phyloP scores from a whole-genome alignment of 37 sponge, comb jelly and placozoan genomes.

The Agelas oroides region DNA sequence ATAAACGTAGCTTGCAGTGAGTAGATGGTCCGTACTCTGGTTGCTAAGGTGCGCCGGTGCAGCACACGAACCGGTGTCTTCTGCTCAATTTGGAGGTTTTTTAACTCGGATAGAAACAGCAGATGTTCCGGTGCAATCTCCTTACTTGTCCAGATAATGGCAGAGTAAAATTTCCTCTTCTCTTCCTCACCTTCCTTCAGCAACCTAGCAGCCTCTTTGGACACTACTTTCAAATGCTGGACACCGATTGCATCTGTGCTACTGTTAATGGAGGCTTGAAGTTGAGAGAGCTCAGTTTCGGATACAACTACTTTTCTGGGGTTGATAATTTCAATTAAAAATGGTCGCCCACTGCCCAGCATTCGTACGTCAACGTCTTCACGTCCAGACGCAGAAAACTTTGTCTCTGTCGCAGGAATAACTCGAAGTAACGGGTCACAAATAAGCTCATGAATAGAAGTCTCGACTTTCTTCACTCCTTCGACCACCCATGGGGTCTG shows the following conservation, averaged over 20 bases:
- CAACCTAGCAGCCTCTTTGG: conserved; percentile 35
- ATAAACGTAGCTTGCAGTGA: conserved; percentile 47
- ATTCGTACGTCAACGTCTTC: conserved; percentile 99
- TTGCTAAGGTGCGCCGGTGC: conserved; percentile 83
- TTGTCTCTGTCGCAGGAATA: conserved; percentile 13
- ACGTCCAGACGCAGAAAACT: conserved; percentile 91
- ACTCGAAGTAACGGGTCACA: conserved; percentile 19
- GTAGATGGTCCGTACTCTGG: conserved; percentile 62
- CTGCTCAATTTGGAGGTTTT: conserved; percentile 76
- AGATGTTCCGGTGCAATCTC: conserved; percentile 42
- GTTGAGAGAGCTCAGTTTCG: conserved; percentile 1
- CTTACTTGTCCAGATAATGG: conserved; percentile 57
- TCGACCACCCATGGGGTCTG: conserved; percentile 98
- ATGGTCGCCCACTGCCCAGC: conserved; percentile 94
- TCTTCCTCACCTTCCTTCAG: conserved; percentile 94
- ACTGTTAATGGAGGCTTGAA: conserved; percentile 70
- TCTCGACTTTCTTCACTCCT: conserved; percentile 78
- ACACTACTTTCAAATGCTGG: conserved; percentile 46
- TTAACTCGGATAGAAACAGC: conserved; percentile 26
- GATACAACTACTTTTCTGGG: conserved; percentile 48
- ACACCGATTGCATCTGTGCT: conserved; percentile 53
- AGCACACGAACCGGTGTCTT: conserved; percentile 97
- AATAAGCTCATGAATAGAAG: conserved; percentile 87
- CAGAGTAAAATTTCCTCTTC: conserved; percentile 87
- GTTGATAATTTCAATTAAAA: conserved; percentile 81